Conservation (phyloP, 2,797 vertebrate genomes). For the Podarcis lilfordi region DNA sequence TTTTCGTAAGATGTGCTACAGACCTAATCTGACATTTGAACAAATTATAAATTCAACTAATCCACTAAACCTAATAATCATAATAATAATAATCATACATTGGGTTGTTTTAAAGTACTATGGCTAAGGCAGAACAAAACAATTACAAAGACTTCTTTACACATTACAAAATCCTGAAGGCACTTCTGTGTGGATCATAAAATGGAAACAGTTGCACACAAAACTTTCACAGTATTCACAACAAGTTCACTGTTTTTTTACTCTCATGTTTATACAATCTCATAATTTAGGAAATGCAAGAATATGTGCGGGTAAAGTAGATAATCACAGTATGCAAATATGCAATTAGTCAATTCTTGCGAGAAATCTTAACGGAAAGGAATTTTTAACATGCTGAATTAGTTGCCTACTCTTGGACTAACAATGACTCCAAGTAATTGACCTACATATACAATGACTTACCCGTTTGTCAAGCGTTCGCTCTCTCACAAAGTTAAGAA, state of each 20-base stretch:
- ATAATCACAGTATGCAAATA: background rate
- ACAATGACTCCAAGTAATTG: background rate
- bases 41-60: background rate
- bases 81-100: background rate
- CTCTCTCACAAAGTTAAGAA: constrained; percentile 96
- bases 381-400: background rate
- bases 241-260: background rate
- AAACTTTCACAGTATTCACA: background rate
- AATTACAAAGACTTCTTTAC: background rate
- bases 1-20: background rate
- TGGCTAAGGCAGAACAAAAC: background rate
- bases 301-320: background rate
- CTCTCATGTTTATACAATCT: too few relatives aligned
- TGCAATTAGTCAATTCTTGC: background rate
- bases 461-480: constrained; percentile 97
- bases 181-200: background rate
- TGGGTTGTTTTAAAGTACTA: background rate
- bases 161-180: background rate
- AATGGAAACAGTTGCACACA: background rate
- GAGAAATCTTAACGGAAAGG: background rate
- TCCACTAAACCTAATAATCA: background rate
- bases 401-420: background rate
- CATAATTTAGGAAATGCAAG: background rate
- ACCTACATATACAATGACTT: constrained; percentile 63
- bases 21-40: background rate